Base-by-base conservation (phyloP, 2,888 invertebrate genomes). In the Leptogaster cylindrica region DNA sequence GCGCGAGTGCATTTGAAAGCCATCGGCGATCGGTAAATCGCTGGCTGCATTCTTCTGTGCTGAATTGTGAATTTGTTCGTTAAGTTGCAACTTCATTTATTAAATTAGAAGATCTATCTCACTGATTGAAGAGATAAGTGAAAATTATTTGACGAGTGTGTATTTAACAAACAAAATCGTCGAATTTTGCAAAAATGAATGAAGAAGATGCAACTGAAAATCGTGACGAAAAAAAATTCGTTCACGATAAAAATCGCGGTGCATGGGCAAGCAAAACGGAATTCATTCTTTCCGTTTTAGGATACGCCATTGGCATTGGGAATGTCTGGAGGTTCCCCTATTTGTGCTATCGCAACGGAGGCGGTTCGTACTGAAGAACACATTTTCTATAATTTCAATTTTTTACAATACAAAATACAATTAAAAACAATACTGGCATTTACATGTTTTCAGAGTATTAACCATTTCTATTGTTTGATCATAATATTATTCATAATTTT, bases 291-390 rank as follows among this genome's bases (percentile, higher is more conserved):
- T 90, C 91, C 23, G 91, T 91, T 74, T 85, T 93, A 61, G 93
- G 93, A 20, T 92, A 92, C 75, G 91, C 92, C 3, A 91, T 93
- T 61, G 93, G 93, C 50, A 88, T 93, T 68, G 92, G 93, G 67
- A 93, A 93, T 78, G 88, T 93, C 8, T 92, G 91, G 91, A 84
- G 93, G 71, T 93, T 93, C 80, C 93, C 93, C 0, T 93, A 93
- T 77, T 81, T 93, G 66, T 92, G 92, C 76, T 93, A 92, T 78
- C 87, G 90, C 75, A 93, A 91, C 79, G 93, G 93, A 12, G 93
- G 93, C 78, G 93, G 92, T 78, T 73, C 75, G 77, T 74, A 2
- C 31, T 31, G 31, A 31, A 31, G 31, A 31, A 8, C 8, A 31
- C 31, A 5, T 31, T 31, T 31, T 31, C 10, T 10, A 28, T 7